Evolutionary conservation across 2,888 invertebrate genomes (phyloP), one percentile per base, ranked within the genome.

Genomic region (Teinopalpus imperialis): DNA sequence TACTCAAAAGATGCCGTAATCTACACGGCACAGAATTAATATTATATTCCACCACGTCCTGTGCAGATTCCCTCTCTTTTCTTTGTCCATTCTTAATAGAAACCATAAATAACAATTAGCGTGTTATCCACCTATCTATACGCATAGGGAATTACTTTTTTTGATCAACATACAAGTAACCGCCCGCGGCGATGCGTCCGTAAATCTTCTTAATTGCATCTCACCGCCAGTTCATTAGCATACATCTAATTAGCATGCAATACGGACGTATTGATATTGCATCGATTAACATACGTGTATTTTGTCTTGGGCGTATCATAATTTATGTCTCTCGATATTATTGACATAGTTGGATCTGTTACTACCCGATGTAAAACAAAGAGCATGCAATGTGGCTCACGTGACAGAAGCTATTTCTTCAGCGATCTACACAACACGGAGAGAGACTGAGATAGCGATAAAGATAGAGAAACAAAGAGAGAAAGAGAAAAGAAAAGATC

Each of bases 111-210:
- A 40, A 40, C 39, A 40, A 39, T 45, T 44, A 44, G 31, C 20
- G 4, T 6, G 30, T 8, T 21, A 27, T 27, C 39, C 31, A 31
- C 21, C 23, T 8, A 23, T 12, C 10, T 29, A 7, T 10, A n/a
- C 20, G 5, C 29, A 29, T n/a, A 21, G 3, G 21, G 26, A 10
- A 12, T 20, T 18, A 21, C n/a, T n/a, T 29, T 24, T 23, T 9
- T 21, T 20, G 20, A 43, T 31, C 30, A 12, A 23, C 24, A 30
- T 21, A 45, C 36, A 32, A 6, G 40, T 23, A 14, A 9, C 34
- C 45, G 45, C 45, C 39, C 45, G 39, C 40, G 34, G 45, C 26
- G 44, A 9, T n/a, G 40, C 32, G 21, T 27, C 24, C 39, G 32
- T 45, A 34, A 39, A 32, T 44, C 44, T 39, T 37, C 20, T 44